Evolutionary conservation across 2,888 invertebrate genomes (phyloP).

Genomic region (Xanthia icteritia): DNA sequence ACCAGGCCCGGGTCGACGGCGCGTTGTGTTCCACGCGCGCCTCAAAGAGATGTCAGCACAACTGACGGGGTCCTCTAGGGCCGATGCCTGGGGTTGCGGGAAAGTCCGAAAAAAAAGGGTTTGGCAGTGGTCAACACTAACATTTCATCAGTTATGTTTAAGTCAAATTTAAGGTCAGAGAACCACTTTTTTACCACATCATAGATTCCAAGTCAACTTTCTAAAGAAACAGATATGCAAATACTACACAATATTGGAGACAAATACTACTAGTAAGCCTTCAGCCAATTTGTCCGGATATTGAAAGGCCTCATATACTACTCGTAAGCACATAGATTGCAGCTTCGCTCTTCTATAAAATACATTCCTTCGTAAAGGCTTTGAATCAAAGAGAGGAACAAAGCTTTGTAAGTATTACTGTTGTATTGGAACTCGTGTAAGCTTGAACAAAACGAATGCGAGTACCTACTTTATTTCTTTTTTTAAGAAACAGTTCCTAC

Average conservation of each 20-base stretch:
- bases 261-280: slow-evolving; percentile 9
- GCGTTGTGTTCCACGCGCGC: too few relatives aligned
- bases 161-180: too few relatives aligned
- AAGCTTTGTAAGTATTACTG: background rate
- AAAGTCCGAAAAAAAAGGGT: too few relatives aligned
- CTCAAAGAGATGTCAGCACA: too few relatives aligned
- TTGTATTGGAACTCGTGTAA: slow-evolving; percentile 27
- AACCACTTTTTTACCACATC: background rate
- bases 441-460: slow-evolving; percentile 10
- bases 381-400: slow-evolving; percentile 15
- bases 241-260: slow-evolving; percentile 18
- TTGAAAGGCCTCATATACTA: slow-evolving; percentile 32
- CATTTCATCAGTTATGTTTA: too few relatives aligned
- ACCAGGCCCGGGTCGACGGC: too few relatives aligned
- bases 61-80: too few relatives aligned
- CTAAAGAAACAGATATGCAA: background rate
- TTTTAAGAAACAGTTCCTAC: slow-evolving; percentile 4
- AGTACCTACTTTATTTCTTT: background rate
- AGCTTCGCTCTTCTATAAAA: slow-evolving; percentile 33
- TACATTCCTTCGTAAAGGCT: slow-evolving; percentile 27
- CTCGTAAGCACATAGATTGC: slow-evolving; percentile 28
- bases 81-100: too few relatives aligned
- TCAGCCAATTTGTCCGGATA: slow-evolving; percentile 46
- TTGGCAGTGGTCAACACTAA: too few relatives aligned
- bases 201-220: too few relatives aligned